phyloP scores from a whole-genome alignment of 1,140 invertebrate genomes.

The Proctacanthus coquilletti region DNA sequence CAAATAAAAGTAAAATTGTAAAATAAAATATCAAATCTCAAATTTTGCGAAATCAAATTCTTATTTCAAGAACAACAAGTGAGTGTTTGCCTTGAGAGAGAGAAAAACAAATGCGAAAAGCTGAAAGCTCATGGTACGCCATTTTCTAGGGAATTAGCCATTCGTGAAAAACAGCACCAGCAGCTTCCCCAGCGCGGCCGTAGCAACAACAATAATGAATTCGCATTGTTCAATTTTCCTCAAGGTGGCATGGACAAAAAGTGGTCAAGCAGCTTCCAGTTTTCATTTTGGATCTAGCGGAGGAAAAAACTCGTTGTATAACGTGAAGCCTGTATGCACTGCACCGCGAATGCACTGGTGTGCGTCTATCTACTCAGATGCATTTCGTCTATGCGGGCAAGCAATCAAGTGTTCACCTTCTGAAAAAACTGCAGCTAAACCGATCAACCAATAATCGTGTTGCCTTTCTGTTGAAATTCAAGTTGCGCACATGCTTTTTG shows the following conservation, averaged over 20 bases:
- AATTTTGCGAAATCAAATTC: background rate
- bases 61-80: background rate
- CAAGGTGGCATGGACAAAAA: background rate
- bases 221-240: background rate
- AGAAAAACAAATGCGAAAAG: background rate
- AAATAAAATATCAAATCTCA: too few relatives aligned
- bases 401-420: too few relatives aligned
- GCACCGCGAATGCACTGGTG: too few relatives aligned
- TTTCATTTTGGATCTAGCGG: background rate
- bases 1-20: too few relatives aligned
- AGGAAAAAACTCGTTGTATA: too few relatives aligned
- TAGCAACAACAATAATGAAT: background rate
- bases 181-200: background rate
- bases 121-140: background rate
- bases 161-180: background rate
- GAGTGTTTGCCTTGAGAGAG: background rate
- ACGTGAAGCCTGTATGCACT: too few relatives aligned
- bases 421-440: too few relatives aligned
- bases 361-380: too few relatives aligned
- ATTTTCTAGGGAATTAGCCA: constrained; percentile 1
- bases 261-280: background rate
- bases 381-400: too few relatives aligned
- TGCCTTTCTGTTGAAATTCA: too few relatives aligned
- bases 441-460: too few relatives aligned
- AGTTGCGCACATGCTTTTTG: too few relatives aligned